Evolutionary conservation across 2,797 vertebrate species (phyloP).

Genomic region (Heterohyrax brucei): DNA sequence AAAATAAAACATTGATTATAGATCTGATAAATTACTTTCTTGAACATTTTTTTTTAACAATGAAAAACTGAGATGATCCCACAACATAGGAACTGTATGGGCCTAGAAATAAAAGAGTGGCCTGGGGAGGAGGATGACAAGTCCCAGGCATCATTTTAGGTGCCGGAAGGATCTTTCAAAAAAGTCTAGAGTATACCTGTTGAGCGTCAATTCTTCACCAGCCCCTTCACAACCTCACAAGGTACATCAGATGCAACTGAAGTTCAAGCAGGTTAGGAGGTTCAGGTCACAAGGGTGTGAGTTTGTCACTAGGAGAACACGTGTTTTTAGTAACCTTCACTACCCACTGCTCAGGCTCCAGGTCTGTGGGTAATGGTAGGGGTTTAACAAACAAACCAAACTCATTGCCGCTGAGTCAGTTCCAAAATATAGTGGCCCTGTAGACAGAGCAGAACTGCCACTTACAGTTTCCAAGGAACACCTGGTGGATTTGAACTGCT

Average conservation of each 20-base stretch:
- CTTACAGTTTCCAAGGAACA: no score
- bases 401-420: no score
- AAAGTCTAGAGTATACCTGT: neutral
- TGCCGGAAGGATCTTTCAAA: neutral
- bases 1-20: conserved; percentile 1
- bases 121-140: neutral
- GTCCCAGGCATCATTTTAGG: neutral
- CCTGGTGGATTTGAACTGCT: no score
- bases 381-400: no score
- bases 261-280: neutral
- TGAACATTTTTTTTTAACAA: neutral
- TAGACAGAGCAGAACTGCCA: no score
- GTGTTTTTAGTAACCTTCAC: neutral
- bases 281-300: neutral
- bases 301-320: neutral
- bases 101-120: neutral
- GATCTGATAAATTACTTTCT: neutral
- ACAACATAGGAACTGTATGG: neutral
- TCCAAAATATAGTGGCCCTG: no score
- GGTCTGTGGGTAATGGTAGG: neutral
- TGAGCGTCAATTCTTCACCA: neutral
- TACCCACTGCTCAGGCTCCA: neutral
- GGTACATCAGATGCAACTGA: neutral
- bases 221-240: neutral
- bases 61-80: neutral